Base-by-base conservation (phyloP, 1,140 invertebrate genomes). In the Drosophila chauvacae region DNA sequence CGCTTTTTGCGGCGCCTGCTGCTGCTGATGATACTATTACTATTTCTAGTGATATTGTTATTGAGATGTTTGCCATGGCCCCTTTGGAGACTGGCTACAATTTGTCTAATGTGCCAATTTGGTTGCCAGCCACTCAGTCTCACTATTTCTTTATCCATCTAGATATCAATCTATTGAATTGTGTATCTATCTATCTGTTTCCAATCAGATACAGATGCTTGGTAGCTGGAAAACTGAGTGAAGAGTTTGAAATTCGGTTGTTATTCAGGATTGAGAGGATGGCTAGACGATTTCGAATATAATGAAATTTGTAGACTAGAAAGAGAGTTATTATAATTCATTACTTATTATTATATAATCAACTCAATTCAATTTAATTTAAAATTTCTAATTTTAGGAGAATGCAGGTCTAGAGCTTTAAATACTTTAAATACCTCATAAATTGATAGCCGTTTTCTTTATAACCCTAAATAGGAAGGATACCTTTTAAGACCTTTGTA, bases 21-120 rank as follows among this genome's bases (percentile, higher is more conserved):
- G 44, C 58, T 45, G 23, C 16, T 65, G 18, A 57, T 23, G 50
- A 51, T 51, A 30, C 28, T 59, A 14, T 28, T 30, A 30, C 41
- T 47, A 20, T 45, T 30, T 30, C 58, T 9, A 59, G 11, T 50
- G 65, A 59, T 58, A 73, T 58, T 58, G 74, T 77, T 77, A 78
- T 78, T 90, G 85, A 90, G 86, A 81, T 81, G 85, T 90, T 30
- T 30, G 30, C 47, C 20, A 39, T 56, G n/a, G 64, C 60, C 37
- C 48, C 64, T 47, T 68, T 42, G 58, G 1, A 68, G 20, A 28
- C 47, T 66, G 79, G 62, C 66, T 61, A 76, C 85, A 85, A 90
- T 90, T 90, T 90, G 85, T 90, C 78, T 90, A 90, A 90, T 90
- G 85, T 90, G 78, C 85, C 85, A 90, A 85, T 90, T 90, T 88